Evolutionary conservation across 2,113 vertebrate species (phyloP).

Genomic region (Xiphophorus maculatus): DNA sequence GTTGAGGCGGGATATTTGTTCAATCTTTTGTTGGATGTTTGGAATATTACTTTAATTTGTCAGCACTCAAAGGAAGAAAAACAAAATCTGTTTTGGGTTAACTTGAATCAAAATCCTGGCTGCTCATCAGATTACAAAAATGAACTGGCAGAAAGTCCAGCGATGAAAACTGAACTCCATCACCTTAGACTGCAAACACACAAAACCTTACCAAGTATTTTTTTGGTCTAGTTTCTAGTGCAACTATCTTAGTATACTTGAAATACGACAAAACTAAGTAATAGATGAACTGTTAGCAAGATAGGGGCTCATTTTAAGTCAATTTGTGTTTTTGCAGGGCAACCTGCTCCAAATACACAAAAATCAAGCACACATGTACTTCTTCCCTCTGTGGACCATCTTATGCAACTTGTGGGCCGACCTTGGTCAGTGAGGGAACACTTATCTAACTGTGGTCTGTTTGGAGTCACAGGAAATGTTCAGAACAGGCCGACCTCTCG

Average conservation of each 20-base stretch:
- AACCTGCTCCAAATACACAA: neutral
- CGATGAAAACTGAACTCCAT: constrained; percentile 26
- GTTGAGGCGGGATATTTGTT: neutral
- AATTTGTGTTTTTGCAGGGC: neutral
- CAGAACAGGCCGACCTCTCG: constrained; percentile 5
- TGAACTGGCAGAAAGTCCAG: constrained; percentile 14
- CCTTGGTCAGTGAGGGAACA: constrained; percentile 32
- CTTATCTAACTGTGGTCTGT: constrained; percentile 41
- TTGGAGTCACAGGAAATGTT: constrained; percentile 22
- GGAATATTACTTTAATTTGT: neutral
- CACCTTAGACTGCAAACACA: neutral
- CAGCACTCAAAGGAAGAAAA: neutral
- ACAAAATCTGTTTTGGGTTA: neutral
- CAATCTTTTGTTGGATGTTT: neutral
- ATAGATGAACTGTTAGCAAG: too few species aligned
- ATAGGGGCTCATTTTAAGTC: too few species aligned
- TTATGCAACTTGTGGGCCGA: constrained; percentile 35
- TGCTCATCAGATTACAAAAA: constrained; percentile 19
- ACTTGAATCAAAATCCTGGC: neutral
- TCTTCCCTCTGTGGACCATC: neutral
- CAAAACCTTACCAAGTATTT: too few species aligned
- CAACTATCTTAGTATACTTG: too few species aligned
- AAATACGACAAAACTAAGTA: too few species aligned
- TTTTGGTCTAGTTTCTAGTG: too few species aligned
- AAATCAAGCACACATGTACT: constrained; percentile 33